Percentiles rank a stretch among this genome's conserved stretches.
Conservation (phyloP, 2,797 vertebrate species). For the Poecile montanus region DNA sequence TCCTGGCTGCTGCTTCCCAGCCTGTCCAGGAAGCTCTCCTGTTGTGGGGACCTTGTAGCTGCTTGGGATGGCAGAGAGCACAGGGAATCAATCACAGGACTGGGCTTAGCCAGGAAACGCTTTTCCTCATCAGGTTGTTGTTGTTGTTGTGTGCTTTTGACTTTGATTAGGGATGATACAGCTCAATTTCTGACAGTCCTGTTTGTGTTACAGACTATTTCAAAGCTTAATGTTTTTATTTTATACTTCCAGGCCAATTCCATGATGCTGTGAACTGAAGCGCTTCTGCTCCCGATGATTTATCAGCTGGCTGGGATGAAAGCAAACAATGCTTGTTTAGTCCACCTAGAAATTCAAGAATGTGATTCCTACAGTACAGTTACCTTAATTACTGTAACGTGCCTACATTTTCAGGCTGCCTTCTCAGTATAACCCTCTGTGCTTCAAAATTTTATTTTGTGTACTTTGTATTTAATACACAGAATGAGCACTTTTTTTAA, state of each 20-base stretch:
- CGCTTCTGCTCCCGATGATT: conserved; percentile 44
- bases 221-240: not conserved
- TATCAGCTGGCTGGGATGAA: conserved; percentile 68
- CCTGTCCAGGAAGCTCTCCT: not conserved
- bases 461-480: conserved; percentile 75
- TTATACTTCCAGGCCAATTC: conserved; percentile 53
- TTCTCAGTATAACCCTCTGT: conserved; percentile 85
- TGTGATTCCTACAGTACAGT: conserved; percentile 76
- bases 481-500: conserved; percentile 76
- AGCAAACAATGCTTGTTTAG: conserved; percentile 58
- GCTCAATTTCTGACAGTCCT: not conserved
- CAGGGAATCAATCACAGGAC: not conserved
- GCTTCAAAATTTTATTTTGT: conserved; percentile 86
- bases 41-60: not conserved
- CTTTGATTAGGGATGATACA: not conserved
- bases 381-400: conserved; percentile 87
- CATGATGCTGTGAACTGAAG: conserved; percentile 60
- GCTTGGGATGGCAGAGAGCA: not conserved
- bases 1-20: not conserved
- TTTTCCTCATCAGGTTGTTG: not conserved
- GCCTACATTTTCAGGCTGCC: conserved; percentile 91
- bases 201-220: rapidly evolving
- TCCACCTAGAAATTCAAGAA: conserved; percentile 73
- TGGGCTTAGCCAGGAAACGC: not conserved
- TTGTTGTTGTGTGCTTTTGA: not conserved